These are phyloP conservation scores for Rhyacophila evoluta DNA, from an alignment of 2,888 invertebrate genomes.

Conservation along the genomic window DNA sequence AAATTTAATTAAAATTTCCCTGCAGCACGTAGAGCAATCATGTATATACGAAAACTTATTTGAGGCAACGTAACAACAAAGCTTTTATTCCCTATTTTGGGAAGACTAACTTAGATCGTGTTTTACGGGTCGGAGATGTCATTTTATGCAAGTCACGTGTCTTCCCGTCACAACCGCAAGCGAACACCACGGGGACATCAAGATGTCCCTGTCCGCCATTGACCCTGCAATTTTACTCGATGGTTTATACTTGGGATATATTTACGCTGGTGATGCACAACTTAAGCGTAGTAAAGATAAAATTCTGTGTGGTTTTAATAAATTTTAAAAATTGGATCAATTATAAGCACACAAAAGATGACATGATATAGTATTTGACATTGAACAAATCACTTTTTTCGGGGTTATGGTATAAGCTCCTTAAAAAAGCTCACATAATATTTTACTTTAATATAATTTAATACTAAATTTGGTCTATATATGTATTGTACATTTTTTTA, in stretches of 20 bases:
- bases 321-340: too few species aligned
- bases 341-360: too few species aligned
- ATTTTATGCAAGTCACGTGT: conserved; percentile 8
- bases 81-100: neutral
- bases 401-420: too few species aligned
- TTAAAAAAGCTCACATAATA: too few species aligned
- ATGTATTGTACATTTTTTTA: too few species aligned
- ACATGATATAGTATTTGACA: too few species aligned
- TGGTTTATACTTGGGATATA: neutral
- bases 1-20: conserved; percentile 10
- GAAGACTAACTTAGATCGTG: neutral
- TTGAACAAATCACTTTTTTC: too few species aligned
- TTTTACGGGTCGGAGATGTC: neutral
- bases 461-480: too few species aligned
- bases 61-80: neutral
- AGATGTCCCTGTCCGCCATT: neutral
- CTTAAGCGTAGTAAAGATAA: neutral
- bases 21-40: neutral
- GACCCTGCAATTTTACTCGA: neutral
- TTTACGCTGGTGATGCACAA: neutral
- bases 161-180: neutral
- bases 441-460: too few species aligned
- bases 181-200: neutral
- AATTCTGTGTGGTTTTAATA: too few species aligned
- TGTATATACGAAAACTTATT: neutral